Evolutionary conservation across 1,140 invertebrate species (phyloP).

Genomic region (Panagrolaimus sp.): DNA sequence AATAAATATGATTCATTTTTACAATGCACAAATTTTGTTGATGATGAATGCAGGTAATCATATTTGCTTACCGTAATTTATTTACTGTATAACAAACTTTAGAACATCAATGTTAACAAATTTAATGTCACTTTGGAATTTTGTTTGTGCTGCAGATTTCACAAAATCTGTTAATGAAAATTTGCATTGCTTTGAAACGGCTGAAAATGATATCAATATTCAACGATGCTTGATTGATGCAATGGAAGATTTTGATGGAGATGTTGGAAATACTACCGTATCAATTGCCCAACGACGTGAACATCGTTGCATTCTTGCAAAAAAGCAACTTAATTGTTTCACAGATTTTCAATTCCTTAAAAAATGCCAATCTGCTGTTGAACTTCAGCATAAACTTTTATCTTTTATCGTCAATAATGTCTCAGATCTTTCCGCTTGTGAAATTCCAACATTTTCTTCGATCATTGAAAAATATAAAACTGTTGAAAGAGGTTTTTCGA

Average conservation of each 20-base stretch:
- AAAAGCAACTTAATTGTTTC: neutral
- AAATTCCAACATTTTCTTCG: slow-evolving; percentile 5
- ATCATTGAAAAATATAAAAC: slow-evolving; percentile 16
- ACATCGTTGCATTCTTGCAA: neutral
- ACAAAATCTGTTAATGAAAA: slow-evolving; percentile 8
- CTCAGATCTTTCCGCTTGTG: neutral
- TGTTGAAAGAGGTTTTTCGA: slow-evolving; percentile 9
- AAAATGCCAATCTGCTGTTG: slow-evolving; percentile 1
- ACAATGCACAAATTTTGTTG: slow-evolving; percentile 1
- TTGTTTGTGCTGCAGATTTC: slow-evolving; percentile 6
- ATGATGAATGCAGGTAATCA: neutral
- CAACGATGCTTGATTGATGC: slow-evolving; percentile 11
- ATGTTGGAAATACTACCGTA: neutral
- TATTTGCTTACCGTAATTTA: neutral
- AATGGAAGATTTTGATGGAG: neutral
- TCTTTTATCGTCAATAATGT: slow-evolving; percentile 7
- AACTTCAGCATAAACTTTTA: slow-evolving; percentile 20
- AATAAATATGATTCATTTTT: slow-evolving; percentile 21
- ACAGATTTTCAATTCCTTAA: slow-evolving; percentile 1
- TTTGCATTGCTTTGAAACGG: slow-evolving; percentile 5
- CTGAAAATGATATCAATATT: slow-evolving; percentile 8
- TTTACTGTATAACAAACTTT: neutral
- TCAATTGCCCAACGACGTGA: slow-evolving; percentile 6
- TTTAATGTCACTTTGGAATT: slow-evolving; percentile 21
- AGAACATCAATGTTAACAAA: slow-evolving; percentile 14